Conservation (phyloP, 2,797 vertebrate genomes). For the Forpus xanthops region DNA sequence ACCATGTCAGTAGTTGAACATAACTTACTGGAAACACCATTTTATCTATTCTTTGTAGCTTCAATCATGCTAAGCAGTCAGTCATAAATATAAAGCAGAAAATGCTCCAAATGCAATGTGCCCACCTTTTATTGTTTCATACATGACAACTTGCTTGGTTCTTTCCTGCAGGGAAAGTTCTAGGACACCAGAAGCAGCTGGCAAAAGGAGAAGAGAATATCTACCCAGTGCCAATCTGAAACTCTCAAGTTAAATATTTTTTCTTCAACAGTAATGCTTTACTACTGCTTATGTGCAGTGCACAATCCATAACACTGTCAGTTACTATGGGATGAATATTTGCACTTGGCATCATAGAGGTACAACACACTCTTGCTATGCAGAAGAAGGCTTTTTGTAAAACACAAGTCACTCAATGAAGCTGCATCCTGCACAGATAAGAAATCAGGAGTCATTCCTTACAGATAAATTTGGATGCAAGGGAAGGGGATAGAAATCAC, state of each 20-base stretch:
- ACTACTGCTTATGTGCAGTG: background rate
- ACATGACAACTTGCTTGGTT: background rate
- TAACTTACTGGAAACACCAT: background rate
- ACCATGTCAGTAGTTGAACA: background rate
- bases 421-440: background rate
- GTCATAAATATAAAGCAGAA: background rate
- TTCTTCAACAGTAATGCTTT: conserved; percentile 3
- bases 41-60: background rate
- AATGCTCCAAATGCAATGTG: background rate
- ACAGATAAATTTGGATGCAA: background rate
- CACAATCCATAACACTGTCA: background rate
- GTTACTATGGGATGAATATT: background rate
- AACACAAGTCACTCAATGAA: background rate
- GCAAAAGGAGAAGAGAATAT: background rate
- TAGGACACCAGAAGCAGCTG: background rate
- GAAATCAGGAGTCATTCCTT: background rate
- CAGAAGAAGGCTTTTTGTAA: background rate
- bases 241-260: background rate
- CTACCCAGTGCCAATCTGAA: background rate
- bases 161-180: background rate
- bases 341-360: background rate
- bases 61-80: background rate
- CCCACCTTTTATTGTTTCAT: background rate
- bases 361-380: background rate
- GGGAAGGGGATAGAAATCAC: background rate